A percentile compares a stretch with the other conserved stretches of the same genome.
phyloP scores from a whole-genome alignment of 2,797 vertebrate genomes.

The Lemur catta region DNA sequence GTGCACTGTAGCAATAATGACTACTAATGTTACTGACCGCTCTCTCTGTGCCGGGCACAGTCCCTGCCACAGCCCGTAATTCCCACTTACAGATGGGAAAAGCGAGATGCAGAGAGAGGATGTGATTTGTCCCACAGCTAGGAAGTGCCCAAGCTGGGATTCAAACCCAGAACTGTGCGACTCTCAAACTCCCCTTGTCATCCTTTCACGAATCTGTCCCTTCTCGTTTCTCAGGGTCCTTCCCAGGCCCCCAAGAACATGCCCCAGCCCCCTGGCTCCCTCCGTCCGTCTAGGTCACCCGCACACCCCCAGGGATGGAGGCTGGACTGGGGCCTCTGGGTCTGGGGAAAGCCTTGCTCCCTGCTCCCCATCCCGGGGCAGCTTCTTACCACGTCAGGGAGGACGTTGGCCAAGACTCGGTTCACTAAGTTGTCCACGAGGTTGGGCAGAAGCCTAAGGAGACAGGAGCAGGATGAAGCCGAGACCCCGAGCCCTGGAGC shows the following conservation, averaged over 20 bases:
- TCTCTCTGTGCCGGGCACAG: background rate
- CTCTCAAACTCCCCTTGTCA: background rate
- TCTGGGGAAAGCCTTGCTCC: background rate
- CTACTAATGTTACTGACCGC: rapidly evolving
- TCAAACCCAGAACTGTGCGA: background rate
- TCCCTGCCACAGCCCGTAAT: background rate
- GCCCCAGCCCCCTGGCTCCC: background rate
- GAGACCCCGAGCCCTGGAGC: rapidly evolving
- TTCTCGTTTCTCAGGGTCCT: rapidly evolving
- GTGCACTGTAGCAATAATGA: rapidly evolving
- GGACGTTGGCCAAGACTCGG: conserved; percentile 80
- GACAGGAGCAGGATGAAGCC: background rate
- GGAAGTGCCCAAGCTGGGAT: background rate
- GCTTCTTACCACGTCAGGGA: conserved; percentile 80
- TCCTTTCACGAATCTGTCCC: background rate
- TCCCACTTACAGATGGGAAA: background rate
- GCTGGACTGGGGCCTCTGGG: background rate
- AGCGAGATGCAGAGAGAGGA: background rate
- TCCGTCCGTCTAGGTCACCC: background rate
- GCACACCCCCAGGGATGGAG: too few relatives aligned
- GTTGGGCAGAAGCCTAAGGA: conserved; percentile 82
- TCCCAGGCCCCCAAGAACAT: background rate
- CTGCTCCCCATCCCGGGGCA: rapidly evolving
- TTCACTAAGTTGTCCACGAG: conserved; percentile 83
- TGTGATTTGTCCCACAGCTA: background rate